Percentiles rank a stretch among this genome's conserved stretches.
phyloP scores from a whole-genome alignment of 1,140 invertebrate genomes.

The Pachypeltis micranthus region DNA sequence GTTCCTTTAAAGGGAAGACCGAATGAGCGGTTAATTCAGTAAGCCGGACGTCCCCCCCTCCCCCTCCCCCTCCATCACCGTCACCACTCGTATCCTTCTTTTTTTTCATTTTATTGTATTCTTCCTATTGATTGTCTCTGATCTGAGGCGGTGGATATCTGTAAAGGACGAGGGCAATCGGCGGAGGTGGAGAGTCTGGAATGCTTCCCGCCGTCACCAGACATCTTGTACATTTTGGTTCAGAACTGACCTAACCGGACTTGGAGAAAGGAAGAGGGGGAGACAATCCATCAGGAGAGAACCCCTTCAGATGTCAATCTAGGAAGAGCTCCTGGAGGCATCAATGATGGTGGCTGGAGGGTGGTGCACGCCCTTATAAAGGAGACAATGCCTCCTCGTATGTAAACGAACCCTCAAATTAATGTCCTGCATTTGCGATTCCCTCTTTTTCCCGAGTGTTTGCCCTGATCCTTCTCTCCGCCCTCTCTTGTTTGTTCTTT shows the following conservation, averaged over 20 bases:
- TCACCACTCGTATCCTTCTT: background rate
- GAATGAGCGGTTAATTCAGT: background rate
- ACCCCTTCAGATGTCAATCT: background rate
- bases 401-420: slow-evolving; percentile 14
- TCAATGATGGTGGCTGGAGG: background rate
- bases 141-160: background rate
- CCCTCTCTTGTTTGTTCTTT: too few species aligned
- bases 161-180: background rate
- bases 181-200: background rate
- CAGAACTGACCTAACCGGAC: background rate
- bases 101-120: background rate
- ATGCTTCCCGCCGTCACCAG: background rate
- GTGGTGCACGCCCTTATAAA: background rate
- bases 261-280: background rate
- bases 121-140: background rate
- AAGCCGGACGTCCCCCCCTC: background rate
- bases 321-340: background rate
- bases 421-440: slow-evolving; percentile 11
- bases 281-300: background rate
- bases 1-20: background rate
- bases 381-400: slow-evolving; percentile 6
- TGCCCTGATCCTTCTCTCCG: background rate
- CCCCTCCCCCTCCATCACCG: too few species aligned
- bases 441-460: background rate
- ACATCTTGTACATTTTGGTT: background rate